Conservation (phyloP, 2,797 vertebrate species). For the Sciurus vulgaris region DNA sequence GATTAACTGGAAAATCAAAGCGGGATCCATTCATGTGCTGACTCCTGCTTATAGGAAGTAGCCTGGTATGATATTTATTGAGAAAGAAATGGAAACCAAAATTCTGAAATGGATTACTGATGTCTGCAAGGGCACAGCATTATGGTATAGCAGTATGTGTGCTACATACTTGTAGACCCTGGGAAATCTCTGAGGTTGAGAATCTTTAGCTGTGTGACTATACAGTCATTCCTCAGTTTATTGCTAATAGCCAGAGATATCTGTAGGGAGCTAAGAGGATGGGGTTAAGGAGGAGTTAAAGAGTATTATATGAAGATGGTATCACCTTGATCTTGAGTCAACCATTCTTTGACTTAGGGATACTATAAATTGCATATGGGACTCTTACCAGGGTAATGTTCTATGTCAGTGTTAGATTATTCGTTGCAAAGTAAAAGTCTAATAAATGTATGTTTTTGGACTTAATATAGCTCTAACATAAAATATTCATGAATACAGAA, state of each 20-base stretch:
- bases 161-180: background rate
- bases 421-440: background rate
- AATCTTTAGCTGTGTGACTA: background rate
- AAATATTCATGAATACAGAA: background rate
- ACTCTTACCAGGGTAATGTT: background rate
- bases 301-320: background rate
- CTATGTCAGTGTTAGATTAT: background rate
- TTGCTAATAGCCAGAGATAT: background rate
- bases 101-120: slow-evolving; percentile 49
- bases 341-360: background rate
- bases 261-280: background rate
- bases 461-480: background rate
- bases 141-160: background rate
- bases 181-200: background rate
- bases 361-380: background rate
- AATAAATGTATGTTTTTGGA: background rate
- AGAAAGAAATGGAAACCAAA: slow-evolving; percentile 46
- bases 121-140: background rate
- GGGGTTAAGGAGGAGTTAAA: background rate
- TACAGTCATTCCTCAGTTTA: background rate
- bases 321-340: background rate
- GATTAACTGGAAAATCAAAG: slow-evolving; percentile 37
- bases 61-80: background rate
- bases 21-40: background rate
- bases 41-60: background rate